A percentile compares a stretch with the other conserved stretches of the same genome.
These are phyloP conservation scores for Uropsilus gracilis DNA, from an alignment of 2,113 vertebrate genomes.

Conservation along the genomic window DNA sequence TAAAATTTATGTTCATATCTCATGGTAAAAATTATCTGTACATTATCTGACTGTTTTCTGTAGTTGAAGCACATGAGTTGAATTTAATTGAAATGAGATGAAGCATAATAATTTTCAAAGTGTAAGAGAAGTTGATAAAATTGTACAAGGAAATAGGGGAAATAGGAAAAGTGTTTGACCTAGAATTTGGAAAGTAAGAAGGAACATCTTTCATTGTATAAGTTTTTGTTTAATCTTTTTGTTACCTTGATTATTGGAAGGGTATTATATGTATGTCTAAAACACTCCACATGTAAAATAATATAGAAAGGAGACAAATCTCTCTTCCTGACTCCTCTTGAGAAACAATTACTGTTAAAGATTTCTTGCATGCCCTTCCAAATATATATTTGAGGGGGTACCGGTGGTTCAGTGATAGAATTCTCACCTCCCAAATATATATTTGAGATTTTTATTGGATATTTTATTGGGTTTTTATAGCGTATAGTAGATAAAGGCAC, in stretches of 20 bases:
- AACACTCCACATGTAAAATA: too few relatives aligned
- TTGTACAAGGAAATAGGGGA: neutral
- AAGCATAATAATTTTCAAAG: neutral
- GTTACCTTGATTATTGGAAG: neutral
- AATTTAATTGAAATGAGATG: neutral
- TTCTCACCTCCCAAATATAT: too few relatives aligned
- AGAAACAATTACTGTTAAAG: neutral
- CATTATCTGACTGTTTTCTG: neutral
- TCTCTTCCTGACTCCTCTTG: neutral
- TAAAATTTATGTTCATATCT: neutral
- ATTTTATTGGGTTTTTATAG: neutral
- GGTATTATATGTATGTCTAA: neutral
- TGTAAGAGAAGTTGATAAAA: neutral
- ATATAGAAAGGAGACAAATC: neutral
- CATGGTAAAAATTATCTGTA: neutral
- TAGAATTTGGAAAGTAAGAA: neutral
- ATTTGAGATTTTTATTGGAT: too few relatives aligned
- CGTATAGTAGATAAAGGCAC: neutral
- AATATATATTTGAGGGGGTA: too few relatives aligned
- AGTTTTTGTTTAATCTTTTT: neutral
- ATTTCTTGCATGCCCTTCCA: neutral
- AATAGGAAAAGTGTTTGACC: neutral
- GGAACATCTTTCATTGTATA: neutral
- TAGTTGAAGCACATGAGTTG: neutral
- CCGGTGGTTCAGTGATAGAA: too few relatives aligned